A percentile compares a stretch with the other conserved stretches of the same genome.
Evolutionary conservation across 1,140 invertebrate species (phyloP).

Genomic region (Halesus radiatus): DNA sequence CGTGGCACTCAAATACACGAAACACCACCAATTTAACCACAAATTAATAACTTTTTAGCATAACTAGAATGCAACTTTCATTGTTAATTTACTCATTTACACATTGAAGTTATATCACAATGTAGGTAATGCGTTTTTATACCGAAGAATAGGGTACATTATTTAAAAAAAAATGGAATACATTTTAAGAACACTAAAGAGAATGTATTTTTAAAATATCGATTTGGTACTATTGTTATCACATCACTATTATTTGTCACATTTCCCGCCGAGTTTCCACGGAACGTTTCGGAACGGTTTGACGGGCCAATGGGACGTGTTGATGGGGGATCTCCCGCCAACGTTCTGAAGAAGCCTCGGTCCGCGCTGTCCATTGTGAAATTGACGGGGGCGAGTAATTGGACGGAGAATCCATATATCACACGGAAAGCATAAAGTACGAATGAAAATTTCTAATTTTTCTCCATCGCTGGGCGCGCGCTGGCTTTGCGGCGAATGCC

Average conservation of each 20-base stretch:
- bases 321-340: conserved; percentile 19
- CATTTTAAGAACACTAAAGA: too few relatives aligned
- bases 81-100: too few relatives aligned
- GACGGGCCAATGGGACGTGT: not conserved
- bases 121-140: too few relatives aligned
- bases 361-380: not conserved
- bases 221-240: not conserved
- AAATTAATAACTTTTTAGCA: too few relatives aligned
- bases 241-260: not conserved
- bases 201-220: too few relatives aligned
- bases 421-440: conserved; percentile 44
- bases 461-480: conserved; percentile 42
- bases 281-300: not conserved
- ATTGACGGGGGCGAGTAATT: conserved; percentile 7
- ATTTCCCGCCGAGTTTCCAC: conserved; percentile 24
- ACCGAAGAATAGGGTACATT: too few relatives aligned
- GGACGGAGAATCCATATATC: conserved; percentile 19
- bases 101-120: too few relatives aligned
- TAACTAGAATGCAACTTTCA: too few relatives aligned
- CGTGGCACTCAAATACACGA: too few relatives aligned
- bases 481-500: conserved; percentile 32
- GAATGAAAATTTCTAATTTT: conserved; percentile 51
- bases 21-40: too few relatives aligned
- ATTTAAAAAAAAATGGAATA: too few relatives aligned
- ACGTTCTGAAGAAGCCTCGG: conserved; percentile 36